These are phyloP conservation scores for Chrysocyon brachyurus DNA, from an alignment of 2,797 vertebrate species.

Conservation along the genomic window DNA sequence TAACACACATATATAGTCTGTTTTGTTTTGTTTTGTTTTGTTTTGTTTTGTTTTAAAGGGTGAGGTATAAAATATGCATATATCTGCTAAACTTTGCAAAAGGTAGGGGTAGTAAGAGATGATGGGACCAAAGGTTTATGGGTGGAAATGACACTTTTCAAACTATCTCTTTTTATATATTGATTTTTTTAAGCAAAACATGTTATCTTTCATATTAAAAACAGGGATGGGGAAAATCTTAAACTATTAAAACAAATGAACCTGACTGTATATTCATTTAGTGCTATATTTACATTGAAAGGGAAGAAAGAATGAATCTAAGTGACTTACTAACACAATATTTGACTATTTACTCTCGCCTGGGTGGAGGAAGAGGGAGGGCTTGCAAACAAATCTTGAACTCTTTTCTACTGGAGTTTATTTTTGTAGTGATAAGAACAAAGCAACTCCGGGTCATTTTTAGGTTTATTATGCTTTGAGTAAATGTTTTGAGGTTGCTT, in stretches of 20 bases:
- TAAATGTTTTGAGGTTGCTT: conserved; percentile 25
- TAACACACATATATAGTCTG: neutral
- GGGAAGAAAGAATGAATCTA: neutral
- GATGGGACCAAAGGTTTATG: neutral
- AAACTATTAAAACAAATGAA: neutral
- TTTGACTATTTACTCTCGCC: neutral
- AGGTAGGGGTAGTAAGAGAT: neutral
- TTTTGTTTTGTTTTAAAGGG: neutral
- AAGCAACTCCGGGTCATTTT: neutral
- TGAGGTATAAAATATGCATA: neutral
- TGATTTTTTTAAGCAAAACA: conserved; percentile 21
- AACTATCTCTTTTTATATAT: neutral
- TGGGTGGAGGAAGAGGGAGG: neutral
- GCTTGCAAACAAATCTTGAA: neutral
- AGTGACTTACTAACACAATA: neutral
- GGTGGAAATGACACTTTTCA: neutral
- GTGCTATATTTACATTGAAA: neutral
- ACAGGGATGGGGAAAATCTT: neutral
- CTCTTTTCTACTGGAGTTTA: conserved; percentile 10
- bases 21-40: neutral
- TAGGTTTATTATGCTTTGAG: neutral
- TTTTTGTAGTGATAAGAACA: neutral
- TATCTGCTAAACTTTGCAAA: conserved; percentile 2
- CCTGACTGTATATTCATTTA: conserved; percentile 33
- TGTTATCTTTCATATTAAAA: neutral